Evolutionary conservation across 2,888 invertebrate species (phyloP).

Genomic region (Tinea trinotella): DNA sequence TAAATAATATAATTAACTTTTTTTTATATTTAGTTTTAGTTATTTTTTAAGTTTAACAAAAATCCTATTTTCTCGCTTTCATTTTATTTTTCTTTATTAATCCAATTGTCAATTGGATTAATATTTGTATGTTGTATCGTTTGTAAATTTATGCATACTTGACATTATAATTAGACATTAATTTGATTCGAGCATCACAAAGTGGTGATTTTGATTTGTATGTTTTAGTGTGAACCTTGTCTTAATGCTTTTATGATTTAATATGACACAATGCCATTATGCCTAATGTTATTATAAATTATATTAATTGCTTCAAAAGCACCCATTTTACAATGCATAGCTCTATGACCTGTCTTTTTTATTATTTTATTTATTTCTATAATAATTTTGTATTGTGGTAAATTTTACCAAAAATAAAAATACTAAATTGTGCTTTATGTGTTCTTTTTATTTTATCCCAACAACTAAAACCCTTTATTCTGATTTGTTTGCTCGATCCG

Average conservation of each 20-base stretch:
- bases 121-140: neutral
- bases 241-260: constrained; percentile 68
- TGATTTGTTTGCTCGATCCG: no score
- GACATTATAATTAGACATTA: neutral
- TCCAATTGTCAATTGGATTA: neutral
- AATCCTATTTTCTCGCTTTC: constrained; percentile 15
- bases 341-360: constrained; percentile 71
- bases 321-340: constrained; percentile 72
- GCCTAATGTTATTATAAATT: constrained; percentile 73
- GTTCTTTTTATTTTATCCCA: constrained; percentile 39
- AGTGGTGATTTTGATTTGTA: constrained; percentile 59
- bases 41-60: constrained; percentile 27
- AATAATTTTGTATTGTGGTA: constrained; percentile 72
- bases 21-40: constrained; percentile 52
- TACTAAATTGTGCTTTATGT: constrained; percentile 70
- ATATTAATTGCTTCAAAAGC: constrained; percentile 72
- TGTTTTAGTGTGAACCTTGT: constrained; percentile 52
- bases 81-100: constrained; percentile 1
- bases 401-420: constrained; percentile 73
- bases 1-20: constrained; percentile 49
- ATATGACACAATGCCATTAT: constrained; percentile 72
- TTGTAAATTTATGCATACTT: constrained; percentile 23
- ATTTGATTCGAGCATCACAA: constrained; percentile 36
- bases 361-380: constrained; percentile 72
- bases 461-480: no score